A percentile compares a stretch with the other conserved stretches of the same genome.
These are phyloP conservation scores for Phrynocephalus vlangalii DNA, from an alignment of 2,797 vertebrate genomes.

Conservation along the genomic window DNA sequence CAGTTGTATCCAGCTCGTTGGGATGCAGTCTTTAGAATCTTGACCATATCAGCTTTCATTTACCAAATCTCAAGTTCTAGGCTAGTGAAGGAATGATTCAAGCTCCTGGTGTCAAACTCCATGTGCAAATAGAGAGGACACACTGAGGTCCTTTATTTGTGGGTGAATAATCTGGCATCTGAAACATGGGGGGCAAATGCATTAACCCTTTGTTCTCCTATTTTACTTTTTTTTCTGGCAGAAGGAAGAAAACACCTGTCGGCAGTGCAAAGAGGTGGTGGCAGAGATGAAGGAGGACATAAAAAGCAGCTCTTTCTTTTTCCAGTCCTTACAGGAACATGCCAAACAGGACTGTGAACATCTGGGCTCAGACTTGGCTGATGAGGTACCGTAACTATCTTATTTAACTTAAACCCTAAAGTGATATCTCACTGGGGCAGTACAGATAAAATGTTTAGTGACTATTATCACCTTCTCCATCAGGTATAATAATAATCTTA, in stretches of 20 bases:
- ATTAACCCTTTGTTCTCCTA: neutral
- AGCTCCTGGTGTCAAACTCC: neutral
- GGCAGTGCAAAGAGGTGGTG: slow-evolving; percentile 86
- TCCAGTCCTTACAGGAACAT: slow-evolving; percentile 71
- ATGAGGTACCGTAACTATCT: slow-evolving; percentile 76
- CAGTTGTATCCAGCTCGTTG: no score
- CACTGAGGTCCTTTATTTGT: neutral
- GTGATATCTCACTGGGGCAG: neutral
- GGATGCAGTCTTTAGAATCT: no score
- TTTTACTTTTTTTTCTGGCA: slow-evolving; percentile 41
- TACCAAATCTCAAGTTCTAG: neutral
- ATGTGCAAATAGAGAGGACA: neutral
- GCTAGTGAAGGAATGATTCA: neutral
- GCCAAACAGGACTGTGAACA: slow-evolving; percentile 81
- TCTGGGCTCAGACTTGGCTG: slow-evolving; percentile 80
- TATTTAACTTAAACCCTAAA: neutral
- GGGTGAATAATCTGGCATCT: neutral
- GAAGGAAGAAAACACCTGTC: slow-evolving; percentile 76
- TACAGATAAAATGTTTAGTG: neutral
- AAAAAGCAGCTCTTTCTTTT: slow-evolving; percentile 76
- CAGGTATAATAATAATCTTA: no score
- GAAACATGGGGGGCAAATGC: no score
- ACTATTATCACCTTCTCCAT: neutral
- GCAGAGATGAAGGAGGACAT: slow-evolving; percentile 80
- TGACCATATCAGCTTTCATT: no score